phyloP scores from a whole-genome alignment of 2,888 invertebrate species.

The Encarsia formosa region DNA sequence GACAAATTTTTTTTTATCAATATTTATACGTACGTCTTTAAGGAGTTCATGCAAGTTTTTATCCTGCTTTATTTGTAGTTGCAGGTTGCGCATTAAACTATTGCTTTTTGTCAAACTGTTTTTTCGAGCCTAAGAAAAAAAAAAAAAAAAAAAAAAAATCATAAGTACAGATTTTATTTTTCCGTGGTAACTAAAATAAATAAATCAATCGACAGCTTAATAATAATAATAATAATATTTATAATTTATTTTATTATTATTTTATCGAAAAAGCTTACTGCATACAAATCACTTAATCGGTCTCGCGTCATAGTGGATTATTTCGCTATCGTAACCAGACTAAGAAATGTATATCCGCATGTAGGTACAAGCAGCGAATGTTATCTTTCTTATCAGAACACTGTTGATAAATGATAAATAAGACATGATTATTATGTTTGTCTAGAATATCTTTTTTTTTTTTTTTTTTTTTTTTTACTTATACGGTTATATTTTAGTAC shows the following conservation, averaged over 20 bases:
- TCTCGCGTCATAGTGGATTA: constrained; percentile 43
- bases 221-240: not conserved
- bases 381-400: constrained; percentile 46
- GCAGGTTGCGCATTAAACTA: constrained; percentile 42
- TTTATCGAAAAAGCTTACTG: constrained; percentile 39
- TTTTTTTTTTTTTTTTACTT: too few relatives aligned
- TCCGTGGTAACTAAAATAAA: not conserved
- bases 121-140: constrained; percentile 12
- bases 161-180: too few relatives aligned
- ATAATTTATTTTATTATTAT: too few relatives aligned
- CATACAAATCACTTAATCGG: constrained; percentile 45
- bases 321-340: constrained; percentile 21
- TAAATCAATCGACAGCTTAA: not conserved
- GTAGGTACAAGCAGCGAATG: constrained; percentile 4
- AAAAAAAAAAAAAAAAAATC: not conserved
- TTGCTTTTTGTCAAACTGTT: constrained; percentile 9
- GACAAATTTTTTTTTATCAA: not conserved
- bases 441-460: too few relatives aligned
- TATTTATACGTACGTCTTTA: constrained; percentile 41
- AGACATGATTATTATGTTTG: constrained; percentile 17
- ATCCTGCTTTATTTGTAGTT: constrained; percentile 35
- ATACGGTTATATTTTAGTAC: too few relatives aligned
- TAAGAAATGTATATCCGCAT: constrained; percentile 9
- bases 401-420: constrained; percentile 32
- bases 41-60: constrained; percentile 43